Conservation (phyloP, 2,797 vertebrate genomes). For the Crenichthys baileyi region DNA sequence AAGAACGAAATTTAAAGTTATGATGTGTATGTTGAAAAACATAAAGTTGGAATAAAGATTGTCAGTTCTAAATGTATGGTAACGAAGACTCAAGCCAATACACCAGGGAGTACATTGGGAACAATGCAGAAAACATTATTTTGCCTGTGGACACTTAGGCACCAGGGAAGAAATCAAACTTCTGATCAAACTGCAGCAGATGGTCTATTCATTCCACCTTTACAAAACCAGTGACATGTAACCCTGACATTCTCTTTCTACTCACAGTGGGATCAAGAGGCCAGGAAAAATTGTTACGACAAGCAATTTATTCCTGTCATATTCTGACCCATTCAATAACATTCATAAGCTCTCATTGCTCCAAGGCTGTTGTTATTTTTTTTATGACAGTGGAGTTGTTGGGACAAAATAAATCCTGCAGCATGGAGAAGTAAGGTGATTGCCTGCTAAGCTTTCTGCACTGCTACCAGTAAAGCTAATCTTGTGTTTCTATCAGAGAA, state of each 20-base stretch:
- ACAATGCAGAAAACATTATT: neutral
- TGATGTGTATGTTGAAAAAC: neutral
- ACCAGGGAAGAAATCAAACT: neutral
- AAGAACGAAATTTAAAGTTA: slow-evolving; percentile 13
- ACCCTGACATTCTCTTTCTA: neutral
- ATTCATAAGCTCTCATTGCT: slow-evolving; percentile 26
- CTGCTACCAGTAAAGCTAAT: neutral
- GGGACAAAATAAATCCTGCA: slow-evolving; percentile 29
- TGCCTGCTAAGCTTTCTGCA: slow-evolving; percentile 33
- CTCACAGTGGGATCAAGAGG: neutral
- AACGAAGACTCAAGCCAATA: neutral
- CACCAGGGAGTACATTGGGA: neutral
- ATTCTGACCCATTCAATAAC: slow-evolving; percentile 6
- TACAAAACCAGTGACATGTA: slow-evolving; percentile 2
- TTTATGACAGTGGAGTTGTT: slow-evolving; percentile 40
- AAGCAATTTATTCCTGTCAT: slow-evolving; percentile 15
- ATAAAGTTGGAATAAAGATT: neutral
- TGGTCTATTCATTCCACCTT: slow-evolving; percentile 4
- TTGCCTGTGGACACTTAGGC: neutral
- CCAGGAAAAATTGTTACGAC: neutral
- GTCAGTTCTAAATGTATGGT: neutral
- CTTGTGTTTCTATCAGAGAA: neutral
- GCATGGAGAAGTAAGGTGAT: slow-evolving; percentile 42
- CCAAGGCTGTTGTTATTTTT: slow-evolving; percentile 30
- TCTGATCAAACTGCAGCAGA: neutral